These are phyloP conservation scores for Laticauda colubrina DNA, from an alignment of 2,113 vertebrate species.

Conservation along the genomic window DNA sequence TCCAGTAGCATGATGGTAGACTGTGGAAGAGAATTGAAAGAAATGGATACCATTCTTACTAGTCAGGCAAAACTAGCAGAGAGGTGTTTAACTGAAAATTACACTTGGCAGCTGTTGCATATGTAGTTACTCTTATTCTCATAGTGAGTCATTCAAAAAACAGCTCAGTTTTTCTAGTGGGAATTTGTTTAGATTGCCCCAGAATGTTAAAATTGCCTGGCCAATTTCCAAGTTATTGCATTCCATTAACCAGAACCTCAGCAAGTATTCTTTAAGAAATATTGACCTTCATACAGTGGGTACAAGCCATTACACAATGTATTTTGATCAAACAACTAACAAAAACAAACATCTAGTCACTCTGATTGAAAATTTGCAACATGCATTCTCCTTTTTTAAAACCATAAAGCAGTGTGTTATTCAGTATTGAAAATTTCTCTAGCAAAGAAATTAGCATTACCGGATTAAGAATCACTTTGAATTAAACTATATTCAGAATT, in stretches of 20 bases:
- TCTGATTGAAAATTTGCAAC: neutral
- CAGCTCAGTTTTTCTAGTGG: conserved; percentile 27
- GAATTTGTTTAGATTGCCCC: conserved; percentile 16
- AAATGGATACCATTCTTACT: neutral
- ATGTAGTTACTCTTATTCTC: neutral
- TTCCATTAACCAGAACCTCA: neutral
- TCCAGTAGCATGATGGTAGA: conserved; percentile 19
- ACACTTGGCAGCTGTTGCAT: conserved; percentile 23
- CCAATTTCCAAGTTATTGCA: neutral
- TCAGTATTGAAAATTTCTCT: neutral
- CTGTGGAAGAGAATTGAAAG: conserved; percentile 15
- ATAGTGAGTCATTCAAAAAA: conserved; percentile 44
- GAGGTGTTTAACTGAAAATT: conserved; percentile 25
- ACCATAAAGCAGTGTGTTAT: neutral
- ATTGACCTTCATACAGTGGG: too few species aligned
- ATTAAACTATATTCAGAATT: neutral
- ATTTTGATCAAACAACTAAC: neutral
- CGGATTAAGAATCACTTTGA: neutral
- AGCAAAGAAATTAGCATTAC: neutral
- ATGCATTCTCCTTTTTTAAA: neutral
- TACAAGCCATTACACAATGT: neutral
- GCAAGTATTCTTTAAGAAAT: neutral
- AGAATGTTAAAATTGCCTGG: neutral
- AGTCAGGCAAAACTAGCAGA: conserved; percentile 1
- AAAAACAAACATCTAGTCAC: too few species aligned